These are phyloP conservation scores for Hylia prasina DNA, from an alignment of 2,113 vertebrate species.

Conservation along the genomic window DNA sequence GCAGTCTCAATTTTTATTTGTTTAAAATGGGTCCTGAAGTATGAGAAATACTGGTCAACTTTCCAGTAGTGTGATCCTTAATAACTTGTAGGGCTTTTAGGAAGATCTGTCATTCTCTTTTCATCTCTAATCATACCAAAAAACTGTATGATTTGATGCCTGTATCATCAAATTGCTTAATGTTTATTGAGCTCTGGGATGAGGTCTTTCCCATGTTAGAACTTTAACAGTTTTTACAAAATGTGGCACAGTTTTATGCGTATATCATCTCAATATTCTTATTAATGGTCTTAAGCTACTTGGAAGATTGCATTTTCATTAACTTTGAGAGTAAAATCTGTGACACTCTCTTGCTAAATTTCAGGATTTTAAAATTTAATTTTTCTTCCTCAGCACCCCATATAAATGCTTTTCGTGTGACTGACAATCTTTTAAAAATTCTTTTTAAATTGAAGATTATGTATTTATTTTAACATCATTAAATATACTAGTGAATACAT, in stretches of 20 bases:
- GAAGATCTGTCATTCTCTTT: constrained; percentile 26
- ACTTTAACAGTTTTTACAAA: not conserved
- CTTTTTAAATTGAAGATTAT: not conserved
- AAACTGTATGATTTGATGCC: not conserved
- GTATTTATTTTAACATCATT: not conserved
- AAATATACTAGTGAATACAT: not conserved
- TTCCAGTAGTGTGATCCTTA: not conserved
- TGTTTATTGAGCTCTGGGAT: not conserved
- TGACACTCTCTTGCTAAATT: not conserved
- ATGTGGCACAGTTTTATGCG: not conserved
- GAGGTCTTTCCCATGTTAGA: not conserved
- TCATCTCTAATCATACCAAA: not conserved
- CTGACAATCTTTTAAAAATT: not conserved
- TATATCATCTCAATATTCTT: not conserved
- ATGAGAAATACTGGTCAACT: not conserved
- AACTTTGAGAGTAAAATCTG: not conserved
- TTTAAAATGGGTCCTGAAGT: not conserved
- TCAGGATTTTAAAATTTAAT: not conserved
- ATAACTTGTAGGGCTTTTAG: constrained; percentile 9
- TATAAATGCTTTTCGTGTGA: not conserved
- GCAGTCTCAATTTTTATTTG: constrained; percentile 9
- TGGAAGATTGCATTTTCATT: not conserved
- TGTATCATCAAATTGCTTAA: not conserved
- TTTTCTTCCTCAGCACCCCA: not conserved
- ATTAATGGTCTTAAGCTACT: not conserved